A percentile compares a stretch with the other conserved stretches of the same genome.
Evolutionary conservation across 2,888 invertebrate species (phyloP).

Genomic region (Craniophora ligustri): DNA sequence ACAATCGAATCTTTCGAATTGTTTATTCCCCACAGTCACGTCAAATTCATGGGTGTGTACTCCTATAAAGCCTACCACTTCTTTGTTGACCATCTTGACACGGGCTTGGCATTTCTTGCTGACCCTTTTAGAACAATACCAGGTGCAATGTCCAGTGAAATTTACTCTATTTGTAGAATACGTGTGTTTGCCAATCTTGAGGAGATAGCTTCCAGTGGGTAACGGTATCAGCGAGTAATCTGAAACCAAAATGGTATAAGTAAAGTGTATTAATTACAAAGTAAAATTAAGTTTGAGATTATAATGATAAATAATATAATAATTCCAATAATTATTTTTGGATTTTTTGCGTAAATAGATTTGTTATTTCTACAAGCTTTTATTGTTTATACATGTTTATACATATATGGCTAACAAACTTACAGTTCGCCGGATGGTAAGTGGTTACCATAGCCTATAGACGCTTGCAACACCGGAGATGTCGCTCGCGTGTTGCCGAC

Average conservation of each 20-base stretch:
- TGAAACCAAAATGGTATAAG: slow-evolving; percentile 22
- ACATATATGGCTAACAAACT: too few species aligned
- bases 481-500: too few species aligned
- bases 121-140: slow-evolving; percentile 74
- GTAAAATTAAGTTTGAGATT: too few species aligned
- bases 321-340: too few species aligned
- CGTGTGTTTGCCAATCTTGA: slow-evolving; percentile 59
- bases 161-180: slow-evolving; percentile 65
- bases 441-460: too few species aligned
- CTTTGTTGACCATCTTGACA: slow-evolving; percentile 61
- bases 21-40: background rate
- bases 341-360: too few species aligned
- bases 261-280: too few species aligned
- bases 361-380: too few species aligned
- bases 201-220: slow-evolving; percentile 59
- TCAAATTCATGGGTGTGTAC: slow-evolving; percentile 56
- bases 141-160: slow-evolving; percentile 57
- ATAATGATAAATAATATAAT: too few species aligned
- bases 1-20: background rate
- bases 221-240: slow-evolving; percentile 49
- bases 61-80: slow-evolving; percentile 46
- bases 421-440: too few species aligned
- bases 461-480: too few species aligned
- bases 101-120: slow-evolving; percentile 67
- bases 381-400: too few species aligned